Conservation (phyloP, 2,113 vertebrate species). For the Oceanodroma tethys region DNA sequence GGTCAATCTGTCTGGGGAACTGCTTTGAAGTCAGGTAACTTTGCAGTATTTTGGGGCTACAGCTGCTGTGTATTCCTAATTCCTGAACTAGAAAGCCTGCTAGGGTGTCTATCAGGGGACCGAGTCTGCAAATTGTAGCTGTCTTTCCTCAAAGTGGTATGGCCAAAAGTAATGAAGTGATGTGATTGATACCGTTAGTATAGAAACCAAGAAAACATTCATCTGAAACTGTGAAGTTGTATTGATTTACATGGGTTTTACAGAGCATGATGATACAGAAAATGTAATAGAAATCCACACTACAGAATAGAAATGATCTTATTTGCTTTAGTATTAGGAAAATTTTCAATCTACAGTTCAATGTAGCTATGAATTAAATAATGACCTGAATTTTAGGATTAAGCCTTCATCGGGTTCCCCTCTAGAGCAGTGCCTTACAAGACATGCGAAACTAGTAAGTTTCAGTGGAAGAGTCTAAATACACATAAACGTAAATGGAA, state of each 20-base stretch:
- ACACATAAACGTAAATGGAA: slow-evolving; percentile 45
- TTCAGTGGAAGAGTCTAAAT: slow-evolving; percentile 30
- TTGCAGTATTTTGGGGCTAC: background rate
- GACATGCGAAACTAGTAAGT: slow-evolving; percentile 21
- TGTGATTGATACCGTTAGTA: background rate
- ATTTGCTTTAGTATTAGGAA: background rate
- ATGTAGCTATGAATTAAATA: background rate
- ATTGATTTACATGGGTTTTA: background rate
- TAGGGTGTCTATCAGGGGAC: background rate
- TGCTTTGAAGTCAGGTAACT: background rate
- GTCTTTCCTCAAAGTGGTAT: background rate
- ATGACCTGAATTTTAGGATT: background rate
- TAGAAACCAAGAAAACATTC: background rate
- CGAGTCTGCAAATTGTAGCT: background rate
- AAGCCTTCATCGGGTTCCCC: background rate
- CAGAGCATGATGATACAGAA: background rate
- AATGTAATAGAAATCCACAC: background rate
- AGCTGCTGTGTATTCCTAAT: background rate
- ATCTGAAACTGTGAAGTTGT: background rate
- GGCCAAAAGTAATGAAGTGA: background rate
- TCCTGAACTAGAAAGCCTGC: background rate
- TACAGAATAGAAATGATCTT: background rate
- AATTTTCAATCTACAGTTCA: background rate
- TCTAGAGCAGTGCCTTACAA: slow-evolving; percentile 20
- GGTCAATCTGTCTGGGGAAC: background rate